These are phyloP conservation scores for Cryptocephalus primarius DNA, from an alignment of 2,888 invertebrate genomes.

Conservation along the genomic window DNA sequence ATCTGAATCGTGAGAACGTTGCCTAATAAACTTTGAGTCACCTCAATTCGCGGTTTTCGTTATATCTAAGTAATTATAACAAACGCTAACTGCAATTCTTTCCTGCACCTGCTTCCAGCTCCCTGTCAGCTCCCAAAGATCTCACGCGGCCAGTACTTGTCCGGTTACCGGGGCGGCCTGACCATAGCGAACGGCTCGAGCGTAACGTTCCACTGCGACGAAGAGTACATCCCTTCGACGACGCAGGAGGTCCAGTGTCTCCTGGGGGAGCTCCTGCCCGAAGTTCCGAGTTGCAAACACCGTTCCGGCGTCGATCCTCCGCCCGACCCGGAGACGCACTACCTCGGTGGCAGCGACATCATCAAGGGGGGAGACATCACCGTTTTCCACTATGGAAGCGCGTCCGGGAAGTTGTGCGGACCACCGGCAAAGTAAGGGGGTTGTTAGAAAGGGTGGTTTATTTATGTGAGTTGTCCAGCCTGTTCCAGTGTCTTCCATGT, in stretches of 20 bases:
- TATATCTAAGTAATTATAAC: too few species aligned
- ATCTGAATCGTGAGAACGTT: too few species aligned
- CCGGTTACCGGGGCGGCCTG: conserved; percentile 66
- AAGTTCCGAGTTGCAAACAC: conserved; percentile 42
- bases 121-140: conserved; percentile 60
- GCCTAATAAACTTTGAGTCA: too few species aligned
- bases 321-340: conserved; percentile 25
- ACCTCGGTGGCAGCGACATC: conserved; percentile 36
- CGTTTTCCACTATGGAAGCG: conserved; percentile 40
- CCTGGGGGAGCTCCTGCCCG: conserved; percentile 51
- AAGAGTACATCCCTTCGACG: conserved; percentile 38
- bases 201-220: conserved; percentile 62
- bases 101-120: conserved; percentile 33
- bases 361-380: conserved; percentile 47
- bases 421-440: conserved; percentile 57
- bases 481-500: background rate
- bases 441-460: too few species aligned
- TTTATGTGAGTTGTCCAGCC: too few species aligned
- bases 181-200: conserved; percentile 74
- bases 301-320: conserved; percentile 25
- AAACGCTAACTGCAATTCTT: too few species aligned
- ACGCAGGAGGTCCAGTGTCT: conserved; percentile 50
- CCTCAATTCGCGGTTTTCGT: too few species aligned
- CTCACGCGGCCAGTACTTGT: conserved; percentile 58
- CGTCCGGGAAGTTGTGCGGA: conserved; percentile 43